Percentiles rank a stretch among this genome's conserved stretches.
phyloP scores from a whole-genome alignment of 2,113 vertebrate species.

The Myxocyprinus asiaticus region DNA sequence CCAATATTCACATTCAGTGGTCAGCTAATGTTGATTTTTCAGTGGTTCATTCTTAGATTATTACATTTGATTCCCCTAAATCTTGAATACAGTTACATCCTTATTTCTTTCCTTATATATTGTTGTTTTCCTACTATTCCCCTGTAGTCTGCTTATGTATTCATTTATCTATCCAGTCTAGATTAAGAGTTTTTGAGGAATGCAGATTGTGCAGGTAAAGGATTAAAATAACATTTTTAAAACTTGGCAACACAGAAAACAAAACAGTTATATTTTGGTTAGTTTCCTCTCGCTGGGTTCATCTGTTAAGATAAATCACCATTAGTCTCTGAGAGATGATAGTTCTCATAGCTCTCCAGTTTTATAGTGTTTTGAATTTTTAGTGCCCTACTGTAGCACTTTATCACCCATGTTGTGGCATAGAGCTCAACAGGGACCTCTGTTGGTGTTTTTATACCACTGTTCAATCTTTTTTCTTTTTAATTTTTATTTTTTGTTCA shows the following conservation, averaged over 20 bases:
- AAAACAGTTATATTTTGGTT: conserved; percentile 20
- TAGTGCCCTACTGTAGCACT: conserved; percentile 47
- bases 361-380: conserved; percentile 71
- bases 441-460: conserved; percentile 59
- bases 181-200: too few relatives aligned
- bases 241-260: background rate
- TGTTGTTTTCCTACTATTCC: too few relatives aligned
- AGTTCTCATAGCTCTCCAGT: conserved; percentile 79
- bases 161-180: too few relatives aligned
- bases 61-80: background rate
- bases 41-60: background rate
- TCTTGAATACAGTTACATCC: too few relatives aligned
- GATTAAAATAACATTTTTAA: background rate
- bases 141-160: too few relatives aligned
- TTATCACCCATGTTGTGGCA: conserved; percentile 13
- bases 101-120: too few relatives aligned
- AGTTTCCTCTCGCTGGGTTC: conserved; percentile 35
- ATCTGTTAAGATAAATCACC: conserved; percentile 72
- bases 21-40: background rate
- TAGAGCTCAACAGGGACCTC: conserved; percentile 61
- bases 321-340: conserved; percentile 57
- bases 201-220: too few relatives aligned
- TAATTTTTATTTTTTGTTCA: background rate
- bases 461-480: too few relatives aligned
- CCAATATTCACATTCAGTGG: background rate